A percentile compares a stretch with the other conserved stretches of the same genome.
Conservation (phyloP, 2,888 invertebrate genomes). For the Philereme transversata region DNA sequence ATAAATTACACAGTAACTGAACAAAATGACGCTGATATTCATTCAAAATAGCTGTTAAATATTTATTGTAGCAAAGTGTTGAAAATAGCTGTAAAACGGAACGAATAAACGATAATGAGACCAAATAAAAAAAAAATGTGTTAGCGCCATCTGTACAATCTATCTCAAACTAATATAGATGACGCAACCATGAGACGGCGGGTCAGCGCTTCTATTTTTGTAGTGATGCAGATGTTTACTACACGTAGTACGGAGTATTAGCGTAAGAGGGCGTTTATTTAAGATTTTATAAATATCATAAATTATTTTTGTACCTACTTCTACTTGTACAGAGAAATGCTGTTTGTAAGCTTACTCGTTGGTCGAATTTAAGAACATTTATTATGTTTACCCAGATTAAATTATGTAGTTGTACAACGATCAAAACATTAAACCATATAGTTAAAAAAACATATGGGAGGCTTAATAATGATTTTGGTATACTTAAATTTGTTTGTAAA, state of each 20-base stretch:
- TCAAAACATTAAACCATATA: no score
- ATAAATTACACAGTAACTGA: not conserved
- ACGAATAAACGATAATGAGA: constrained; percentile 34
- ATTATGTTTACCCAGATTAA: no score
- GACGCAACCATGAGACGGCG: no score
- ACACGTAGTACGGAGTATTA: not conserved
- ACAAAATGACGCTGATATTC: constrained; percentile 1
- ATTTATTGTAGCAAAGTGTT: constrained; percentile 22
- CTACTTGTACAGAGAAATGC: no score
- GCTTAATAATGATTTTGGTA: no score
- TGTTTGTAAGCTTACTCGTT: no score
- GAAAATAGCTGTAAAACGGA: constrained; percentile 30
- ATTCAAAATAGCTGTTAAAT: not conserved
- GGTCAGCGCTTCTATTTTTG: not conserved
- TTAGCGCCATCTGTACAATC: constrained; percentile 29
- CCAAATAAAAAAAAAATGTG: constrained; percentile 18
- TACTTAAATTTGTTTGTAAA: no score
- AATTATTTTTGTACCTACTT: no score
- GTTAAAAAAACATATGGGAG: no score
- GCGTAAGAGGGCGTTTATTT: constrained; percentile 10
- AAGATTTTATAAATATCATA: no score
- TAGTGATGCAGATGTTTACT: not conserved
- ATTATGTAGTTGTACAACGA: no score
- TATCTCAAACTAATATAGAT: not conserved
- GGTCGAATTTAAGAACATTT: no score